Conservation (phyloP, 2,113 vertebrate species). For the Rallus limicola region DNA sequence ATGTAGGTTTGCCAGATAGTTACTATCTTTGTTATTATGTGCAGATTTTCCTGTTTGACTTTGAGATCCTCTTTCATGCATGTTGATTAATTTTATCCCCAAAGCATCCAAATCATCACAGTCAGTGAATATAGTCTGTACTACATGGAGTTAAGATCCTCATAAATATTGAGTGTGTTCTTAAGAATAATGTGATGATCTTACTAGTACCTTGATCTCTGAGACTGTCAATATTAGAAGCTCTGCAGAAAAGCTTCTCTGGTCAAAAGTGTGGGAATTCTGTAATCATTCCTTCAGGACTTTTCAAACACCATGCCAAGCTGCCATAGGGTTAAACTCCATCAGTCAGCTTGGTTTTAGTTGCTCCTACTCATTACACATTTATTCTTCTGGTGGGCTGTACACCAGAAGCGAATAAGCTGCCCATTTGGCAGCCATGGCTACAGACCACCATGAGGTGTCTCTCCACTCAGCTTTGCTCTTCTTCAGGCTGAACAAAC, state of each 20-base stretch:
- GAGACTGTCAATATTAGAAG: not conserved
- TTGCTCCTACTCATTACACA: not conserved
- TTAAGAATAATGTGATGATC: slow-evolving; percentile 17
- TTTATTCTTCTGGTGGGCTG: not conserved
- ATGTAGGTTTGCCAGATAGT: slow-evolving; percentile 43
- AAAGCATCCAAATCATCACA: not conserved
- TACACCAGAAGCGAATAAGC: not conserved
- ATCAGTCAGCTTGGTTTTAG: not conserved
- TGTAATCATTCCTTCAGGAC: not conserved
- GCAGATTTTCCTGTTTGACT: slow-evolving; percentile 56
- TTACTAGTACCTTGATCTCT: slow-evolving; percentile 8
- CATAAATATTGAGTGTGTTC: slow-evolving; percentile 46
- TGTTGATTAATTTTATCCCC: slow-evolving; percentile 56
- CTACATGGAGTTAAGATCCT: slow-evolving; percentile 22
- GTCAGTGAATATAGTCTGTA: slow-evolving; percentile 19
- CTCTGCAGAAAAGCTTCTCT: not conserved
- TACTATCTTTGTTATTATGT: slow-evolving; percentile 33
- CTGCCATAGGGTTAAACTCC: not conserved
- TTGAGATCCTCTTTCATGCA: slow-evolving; percentile 28
- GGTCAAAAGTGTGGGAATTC: not conserved
- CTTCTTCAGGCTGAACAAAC: too few species aligned
- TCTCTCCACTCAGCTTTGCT: too few species aligned
- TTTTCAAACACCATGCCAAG: not conserved
- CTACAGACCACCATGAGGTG: too few species aligned
- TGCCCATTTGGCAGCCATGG: not conserved